A percentile compares a stretch with the other conserved stretches of the same genome.
Evolutionary conservation across 2,888 invertebrate genomes (phyloP).

Genomic region (Microctonus hyperodae): DNA sequence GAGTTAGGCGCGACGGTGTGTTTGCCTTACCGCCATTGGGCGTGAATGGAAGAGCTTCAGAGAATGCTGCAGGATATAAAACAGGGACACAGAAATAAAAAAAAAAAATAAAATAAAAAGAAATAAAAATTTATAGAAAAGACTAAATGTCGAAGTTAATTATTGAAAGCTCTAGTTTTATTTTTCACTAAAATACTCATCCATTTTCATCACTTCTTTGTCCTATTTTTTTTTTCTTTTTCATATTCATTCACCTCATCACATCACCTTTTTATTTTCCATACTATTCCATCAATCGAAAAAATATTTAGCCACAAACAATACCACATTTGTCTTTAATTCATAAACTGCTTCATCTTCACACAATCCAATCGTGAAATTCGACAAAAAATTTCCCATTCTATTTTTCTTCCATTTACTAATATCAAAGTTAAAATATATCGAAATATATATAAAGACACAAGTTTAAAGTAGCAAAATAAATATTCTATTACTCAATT

Average conservation of each 20-base stretch:
- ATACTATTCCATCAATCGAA: neutral
- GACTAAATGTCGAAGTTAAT: slow-evolving; percentile 3
- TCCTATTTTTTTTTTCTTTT: neutral
- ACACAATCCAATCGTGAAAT: neutral
- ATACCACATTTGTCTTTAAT: neutral
- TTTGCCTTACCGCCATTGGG: slow-evolving; percentile 46
- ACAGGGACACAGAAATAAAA: neutral
- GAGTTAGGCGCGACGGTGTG: slow-evolving; percentile 50
- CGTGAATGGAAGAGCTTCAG: slow-evolving; percentile 15
- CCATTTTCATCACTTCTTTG: neutral
- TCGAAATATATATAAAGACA: neutral
- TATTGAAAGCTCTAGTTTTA: slow-evolving; percentile 21
- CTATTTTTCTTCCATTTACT: neutral
- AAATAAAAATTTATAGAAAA: neutral
- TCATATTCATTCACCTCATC: neutral
- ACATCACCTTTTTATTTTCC: neutral
- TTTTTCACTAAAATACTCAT: neutral
- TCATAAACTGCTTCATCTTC: neutral
- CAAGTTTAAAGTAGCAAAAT: neutral
- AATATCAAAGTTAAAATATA: neutral
- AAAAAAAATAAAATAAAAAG: neutral
- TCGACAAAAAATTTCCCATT: neutral
- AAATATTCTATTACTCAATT: slow-evolving; percentile 1
- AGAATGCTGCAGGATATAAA: neutral
- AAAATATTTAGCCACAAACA: neutral